Base-by-base conservation (phyloP, 2,888 invertebrate species). In the Alviniconcha strummeri region DNA sequence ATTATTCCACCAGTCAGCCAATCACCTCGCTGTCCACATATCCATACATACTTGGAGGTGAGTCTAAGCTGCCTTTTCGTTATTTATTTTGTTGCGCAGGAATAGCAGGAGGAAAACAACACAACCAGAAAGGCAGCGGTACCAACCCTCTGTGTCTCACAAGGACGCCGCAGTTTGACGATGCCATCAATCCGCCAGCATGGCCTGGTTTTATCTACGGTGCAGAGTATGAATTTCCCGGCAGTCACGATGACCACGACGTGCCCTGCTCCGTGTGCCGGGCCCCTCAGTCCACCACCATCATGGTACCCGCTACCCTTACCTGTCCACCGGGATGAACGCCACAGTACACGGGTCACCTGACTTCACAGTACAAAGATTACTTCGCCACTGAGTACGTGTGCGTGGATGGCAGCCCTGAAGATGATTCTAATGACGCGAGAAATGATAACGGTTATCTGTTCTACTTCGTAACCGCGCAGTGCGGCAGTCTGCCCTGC, bases 241-340 rank as follows among this genome's bases (percentile, higher is more conserved):
- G 55, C 56, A 56, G 56, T 57, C 75, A 75, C 54, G 52, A 75
- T 15, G 54, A 75, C 75, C 60, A 60, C 60, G 52, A 75, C 54
- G 52, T 54, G n/a, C 75, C 75, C 52, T 77, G 77, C 56, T 54
- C 77, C 19, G 77, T 77, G 77, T 77, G 77, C 77, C 77, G 17
- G 15, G 60, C 19, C 15, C n/a, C 77, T 19, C 11, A 77, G 56
- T 7, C 77, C n/a, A 56, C 77, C 56, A 77, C 56, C 60, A 77
- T 77, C 77, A 77, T 77, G 77, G 56, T 56, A 2, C 77, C 77
- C 19, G 77, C 56, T 0, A 77, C 77, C 13, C 13, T n/a, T 15
- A 4, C 15, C 17, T 77, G 77, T 17, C 17, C 17, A 0, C 57
- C 77, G 3, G 77, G 77, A 15, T 77, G 77, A 57, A 77, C 77